These are phyloP conservation scores for Microctonus hyperodae DNA, from an alignment of 2,888 invertebrate genomes.

Conservation along the genomic window DNA sequence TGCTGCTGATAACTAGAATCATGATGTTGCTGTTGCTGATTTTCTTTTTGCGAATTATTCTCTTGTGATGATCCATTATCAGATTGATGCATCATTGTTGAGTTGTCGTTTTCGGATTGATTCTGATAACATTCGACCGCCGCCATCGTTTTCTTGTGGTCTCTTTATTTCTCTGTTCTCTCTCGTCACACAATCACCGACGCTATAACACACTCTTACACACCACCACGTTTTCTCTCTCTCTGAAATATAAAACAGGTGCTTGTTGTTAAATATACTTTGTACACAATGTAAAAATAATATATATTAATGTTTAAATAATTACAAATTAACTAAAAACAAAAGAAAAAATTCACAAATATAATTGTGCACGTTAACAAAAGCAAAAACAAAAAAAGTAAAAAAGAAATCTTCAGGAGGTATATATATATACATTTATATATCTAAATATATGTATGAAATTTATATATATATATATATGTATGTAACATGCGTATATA, in stretches of 20 bases:
- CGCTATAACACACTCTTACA: conserved; percentile 3
- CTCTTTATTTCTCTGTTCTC: conserved; percentile 6
- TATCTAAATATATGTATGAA: too few species aligned
- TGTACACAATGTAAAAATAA: not conserved
- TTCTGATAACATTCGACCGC: conserved; percentile 58
- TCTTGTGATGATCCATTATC: conserved; percentile 18
- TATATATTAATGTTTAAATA: not conserved
- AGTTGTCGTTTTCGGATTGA: conserved; percentile 46
- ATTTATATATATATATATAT: not conserved
- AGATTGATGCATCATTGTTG: conserved; percentile 38
- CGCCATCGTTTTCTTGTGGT: conserved; percentile 50
- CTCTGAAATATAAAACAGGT: conserved; percentile 8
- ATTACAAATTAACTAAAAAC: not conserved
- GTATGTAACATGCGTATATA: not conserved
- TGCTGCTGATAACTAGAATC: conserved; percentile 42
- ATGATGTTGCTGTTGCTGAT: conserved; percentile 35
- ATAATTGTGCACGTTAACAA: not conserved
- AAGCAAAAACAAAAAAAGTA: not conserved
- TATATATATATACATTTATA: not conserved
- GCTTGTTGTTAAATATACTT: not conserved
- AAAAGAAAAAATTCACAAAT: not conserved
- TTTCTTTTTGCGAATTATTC: conserved; percentile 22
- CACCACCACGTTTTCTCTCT: not conserved
- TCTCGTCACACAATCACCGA: conserved; percentile 1
- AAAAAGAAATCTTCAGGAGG: not conserved